These are phyloP conservation scores for Cromileptes altivelis DNA, from an alignment of 2,113 vertebrate genomes.

Conservation along the genomic window DNA sequence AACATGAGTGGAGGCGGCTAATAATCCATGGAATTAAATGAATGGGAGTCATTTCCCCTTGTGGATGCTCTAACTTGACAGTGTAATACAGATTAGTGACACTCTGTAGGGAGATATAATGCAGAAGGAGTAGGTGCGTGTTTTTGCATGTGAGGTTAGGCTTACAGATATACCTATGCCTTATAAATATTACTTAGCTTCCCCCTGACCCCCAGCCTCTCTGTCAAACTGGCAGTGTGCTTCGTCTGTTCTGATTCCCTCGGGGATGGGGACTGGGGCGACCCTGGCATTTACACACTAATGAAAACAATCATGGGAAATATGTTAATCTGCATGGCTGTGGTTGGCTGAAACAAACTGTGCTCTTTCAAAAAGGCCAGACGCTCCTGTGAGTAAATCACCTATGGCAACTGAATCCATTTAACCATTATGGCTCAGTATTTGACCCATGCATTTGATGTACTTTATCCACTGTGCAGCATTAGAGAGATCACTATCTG, in stretches of 20 bases:
- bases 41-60: constrained; percentile 38
- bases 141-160: constrained; percentile 27
- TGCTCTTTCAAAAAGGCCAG: constrained; percentile 83
- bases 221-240: constrained; percentile 26
- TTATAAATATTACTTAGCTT: constrained; percentile 30
- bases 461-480: constrained; percentile 5
- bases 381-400: constrained; percentile 78
- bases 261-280: constrained; percentile 38
- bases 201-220: neutral
- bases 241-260: constrained; percentile 54
- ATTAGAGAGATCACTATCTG: constrained; percentile 17
- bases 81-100: constrained; percentile 41
- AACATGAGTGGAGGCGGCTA: constrained; percentile 43
- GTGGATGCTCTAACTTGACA: constrained; percentile 47
- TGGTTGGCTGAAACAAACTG: constrained; percentile 73
- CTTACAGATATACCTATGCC: constrained; percentile 36
- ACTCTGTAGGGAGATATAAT: constrained; percentile 15
- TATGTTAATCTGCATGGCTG: constrained; percentile 75
- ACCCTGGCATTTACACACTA: constrained; percentile 80
- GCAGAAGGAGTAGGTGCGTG: constrained; percentile 20
- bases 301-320: constrained; percentile 80
- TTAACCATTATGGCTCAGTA: constrained; percentile 56
- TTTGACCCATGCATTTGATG: constrained; percentile 56
- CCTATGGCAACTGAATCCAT: constrained; percentile 75
- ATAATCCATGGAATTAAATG: constrained; percentile 65